These are phyloP conservation scores for Scolopax mira DNA, from an alignment of 2,113 vertebrate species.

Conservation along the genomic window DNA sequence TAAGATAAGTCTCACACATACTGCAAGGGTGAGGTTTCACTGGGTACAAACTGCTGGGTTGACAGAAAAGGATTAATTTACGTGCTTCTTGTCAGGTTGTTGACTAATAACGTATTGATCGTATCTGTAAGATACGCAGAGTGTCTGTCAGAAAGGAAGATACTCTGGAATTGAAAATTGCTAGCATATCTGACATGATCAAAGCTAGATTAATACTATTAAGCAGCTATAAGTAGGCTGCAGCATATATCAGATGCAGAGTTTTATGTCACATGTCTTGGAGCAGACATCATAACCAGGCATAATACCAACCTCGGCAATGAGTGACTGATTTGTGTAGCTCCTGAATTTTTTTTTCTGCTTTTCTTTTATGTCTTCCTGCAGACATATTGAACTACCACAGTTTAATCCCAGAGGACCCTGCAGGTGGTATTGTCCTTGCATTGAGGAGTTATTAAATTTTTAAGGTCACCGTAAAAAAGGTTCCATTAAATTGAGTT, in stretches of 20 bases:
- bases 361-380: constrained; percentile 66
- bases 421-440: constrained; percentile 82
- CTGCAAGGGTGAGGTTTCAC: constrained; percentile 67
- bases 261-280: constrained; percentile 7
- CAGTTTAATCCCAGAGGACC: constrained; percentile 75
- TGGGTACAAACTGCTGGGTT: constrained; percentile 69
- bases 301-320: not conserved
- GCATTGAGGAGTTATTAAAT: constrained; percentile 84
- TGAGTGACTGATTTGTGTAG: constrained; percentile 60
- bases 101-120: constrained; percentile 97
- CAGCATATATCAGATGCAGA: not conserved
- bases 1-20: constrained; percentile 65
- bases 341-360: not conserved
- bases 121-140: constrained; percentile 85
- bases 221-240: constrained; percentile 35
- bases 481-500: constrained; percentile 83
- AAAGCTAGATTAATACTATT: constrained; percentile 70
- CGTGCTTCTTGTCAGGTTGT: constrained; percentile 81
- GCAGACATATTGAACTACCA: constrained; percentile 74
- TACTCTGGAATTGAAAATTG: constrained; percentile 77
- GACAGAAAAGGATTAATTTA: constrained; percentile 91
- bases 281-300: not conserved
- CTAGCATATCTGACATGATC: constrained; percentile 74
- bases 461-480: constrained; percentile 84
- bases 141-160: constrained; percentile 77